A percentile compares a stretch with the other conserved stretches of the same genome.
These are phyloP conservation scores for Heterodera schachtii DNA, from an alignment of 1,140 invertebrate genomes.

Conservation along the genomic window DNA sequence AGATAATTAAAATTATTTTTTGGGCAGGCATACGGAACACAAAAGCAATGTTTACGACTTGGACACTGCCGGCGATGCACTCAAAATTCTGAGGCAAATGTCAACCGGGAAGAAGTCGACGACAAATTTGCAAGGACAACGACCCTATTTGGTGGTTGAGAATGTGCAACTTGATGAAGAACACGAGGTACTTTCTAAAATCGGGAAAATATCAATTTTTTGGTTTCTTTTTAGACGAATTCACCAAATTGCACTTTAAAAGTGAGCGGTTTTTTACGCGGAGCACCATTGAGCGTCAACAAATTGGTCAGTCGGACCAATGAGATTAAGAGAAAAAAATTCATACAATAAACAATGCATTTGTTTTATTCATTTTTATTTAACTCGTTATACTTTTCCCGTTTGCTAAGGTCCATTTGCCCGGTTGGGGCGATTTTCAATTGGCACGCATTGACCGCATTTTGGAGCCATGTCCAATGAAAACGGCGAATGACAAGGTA, in stretches of 20 bases:
- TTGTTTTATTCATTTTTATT: no score
- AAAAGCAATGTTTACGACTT: slow-evolving; percentile 27
- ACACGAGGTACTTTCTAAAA: not conserved
- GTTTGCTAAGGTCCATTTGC: slow-evolving; percentile 75
- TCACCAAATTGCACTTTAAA: slow-evolving; percentile 3
- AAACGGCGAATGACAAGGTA: not conserved
- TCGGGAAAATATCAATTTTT: not conserved
- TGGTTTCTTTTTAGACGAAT: not conserved
- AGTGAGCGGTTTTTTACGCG: slow-evolving; percentile 79
- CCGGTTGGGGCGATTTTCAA: slow-evolving; percentile 88
- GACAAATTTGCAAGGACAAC: slow-evolving; percentile 36
- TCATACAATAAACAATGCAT: no score
- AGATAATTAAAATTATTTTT: not conserved
- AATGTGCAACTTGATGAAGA: slow-evolving; percentile 22
- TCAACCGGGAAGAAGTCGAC: slow-evolving; percentile 40
- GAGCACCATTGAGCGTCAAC: slow-evolving; percentile 81
- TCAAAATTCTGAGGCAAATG: slow-evolving; percentile 43
- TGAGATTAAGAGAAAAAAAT: no score
- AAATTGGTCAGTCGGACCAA: slow-evolving; percentile 56
- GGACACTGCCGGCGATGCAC: slow-evolving; percentile 34
- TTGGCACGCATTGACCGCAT: slow-evolving; percentile 78
- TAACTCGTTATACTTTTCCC: no score
- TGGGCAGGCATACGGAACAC: not conserved
- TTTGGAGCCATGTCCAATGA: slow-evolving; percentile 76
- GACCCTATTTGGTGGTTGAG: slow-evolving; percentile 47